These are phyloP conservation scores for Sphinx pinastri DNA, from an alignment of 2,888 invertebrate species.

Conservation along the genomic window DNA sequence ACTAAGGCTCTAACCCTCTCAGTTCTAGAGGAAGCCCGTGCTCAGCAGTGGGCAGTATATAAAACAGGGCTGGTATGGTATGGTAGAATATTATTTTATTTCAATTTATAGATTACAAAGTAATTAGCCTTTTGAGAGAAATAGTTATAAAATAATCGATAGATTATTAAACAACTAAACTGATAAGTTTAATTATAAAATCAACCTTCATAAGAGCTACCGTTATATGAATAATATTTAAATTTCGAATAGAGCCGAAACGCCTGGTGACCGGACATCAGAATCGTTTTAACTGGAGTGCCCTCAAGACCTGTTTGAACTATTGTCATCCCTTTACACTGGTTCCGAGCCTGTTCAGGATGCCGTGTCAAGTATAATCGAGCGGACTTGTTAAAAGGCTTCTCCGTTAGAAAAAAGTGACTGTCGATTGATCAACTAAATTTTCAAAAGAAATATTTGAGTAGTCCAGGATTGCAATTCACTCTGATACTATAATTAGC, in stretches of 20 bases:
- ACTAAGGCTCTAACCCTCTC: too few species aligned
- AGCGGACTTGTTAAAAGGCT: slow-evolving; percentile 1
- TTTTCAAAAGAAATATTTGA: too few species aligned
- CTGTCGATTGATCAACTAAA: background rate
- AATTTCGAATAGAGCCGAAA: slow-evolving; percentile 9
- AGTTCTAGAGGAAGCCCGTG: too few species aligned
- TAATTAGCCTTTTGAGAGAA: too few species aligned
- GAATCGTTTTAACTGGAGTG: slow-evolving; percentile 75
- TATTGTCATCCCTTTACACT: slow-evolving; percentile 43
- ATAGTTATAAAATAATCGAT: too few species aligned
- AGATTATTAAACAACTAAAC: too few species aligned
- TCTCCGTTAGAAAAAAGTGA: background rate
- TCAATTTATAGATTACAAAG: background rate
- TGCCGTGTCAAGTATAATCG: slow-evolving; percentile 17
- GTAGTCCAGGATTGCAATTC: background rate
- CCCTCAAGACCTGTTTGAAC: slow-evolving; percentile 56
- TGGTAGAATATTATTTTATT: too few species aligned
- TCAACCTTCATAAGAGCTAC: background rate
- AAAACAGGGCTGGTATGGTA: too few species aligned
- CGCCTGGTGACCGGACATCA: slow-evolving; percentile 52
- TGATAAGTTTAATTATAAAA: too few species aligned
- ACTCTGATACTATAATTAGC: too few species aligned
- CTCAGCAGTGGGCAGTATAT: too few species aligned
- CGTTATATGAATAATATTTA: slow-evolving; percentile 9
- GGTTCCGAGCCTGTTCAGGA: slow-evolving; percentile 7